phyloP scores from a whole-genome alignment of 2,113 vertebrate species.

The Oceanites oceanicus region DNA sequence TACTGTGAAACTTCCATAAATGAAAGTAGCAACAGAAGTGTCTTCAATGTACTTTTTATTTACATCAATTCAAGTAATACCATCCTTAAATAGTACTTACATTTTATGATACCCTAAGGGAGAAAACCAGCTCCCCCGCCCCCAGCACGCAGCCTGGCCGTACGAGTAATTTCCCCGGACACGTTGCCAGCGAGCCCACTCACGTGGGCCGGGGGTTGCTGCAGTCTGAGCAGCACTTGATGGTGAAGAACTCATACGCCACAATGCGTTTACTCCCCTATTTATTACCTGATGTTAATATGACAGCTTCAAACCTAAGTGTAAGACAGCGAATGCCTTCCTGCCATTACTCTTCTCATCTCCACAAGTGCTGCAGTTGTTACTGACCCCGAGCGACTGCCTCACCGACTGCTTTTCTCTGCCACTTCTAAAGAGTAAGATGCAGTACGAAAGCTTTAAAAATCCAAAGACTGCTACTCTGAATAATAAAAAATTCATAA shows the following conservation, averaged over 20 bases:
- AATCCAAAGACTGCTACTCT: not conserved
- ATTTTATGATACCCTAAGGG: not conserved
- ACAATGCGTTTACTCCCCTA: accelerated
- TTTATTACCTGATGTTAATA: not conserved
- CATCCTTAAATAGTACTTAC: not conserved
- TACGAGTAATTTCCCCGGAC: not conserved
- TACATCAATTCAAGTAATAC: not conserved
- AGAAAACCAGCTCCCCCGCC: not conserved
- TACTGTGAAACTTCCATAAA: not conserved
- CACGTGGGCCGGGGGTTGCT: not conserved
- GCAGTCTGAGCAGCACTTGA: not conserved
- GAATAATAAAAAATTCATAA: not conserved
- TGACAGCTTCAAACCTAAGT: not conserved
- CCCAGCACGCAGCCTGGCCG: accelerated
- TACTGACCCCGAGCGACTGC: not conserved
- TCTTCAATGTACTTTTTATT: not conserved
- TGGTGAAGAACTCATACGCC: not conserved
- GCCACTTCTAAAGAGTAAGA: not conserved
- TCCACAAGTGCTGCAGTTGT: not conserved
- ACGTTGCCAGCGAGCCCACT: not conserved
- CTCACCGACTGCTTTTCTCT: not conserved
- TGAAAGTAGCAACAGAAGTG: not conserved
- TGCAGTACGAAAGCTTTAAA: not conserved
- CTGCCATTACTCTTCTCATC: not conserved
- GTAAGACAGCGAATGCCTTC: accelerated